Evolutionary conservation across 2,888 invertebrate genomes (phyloP), one percentile per base, ranked within the genome.

Genomic region (Serripes groenlandicus): DNA sequence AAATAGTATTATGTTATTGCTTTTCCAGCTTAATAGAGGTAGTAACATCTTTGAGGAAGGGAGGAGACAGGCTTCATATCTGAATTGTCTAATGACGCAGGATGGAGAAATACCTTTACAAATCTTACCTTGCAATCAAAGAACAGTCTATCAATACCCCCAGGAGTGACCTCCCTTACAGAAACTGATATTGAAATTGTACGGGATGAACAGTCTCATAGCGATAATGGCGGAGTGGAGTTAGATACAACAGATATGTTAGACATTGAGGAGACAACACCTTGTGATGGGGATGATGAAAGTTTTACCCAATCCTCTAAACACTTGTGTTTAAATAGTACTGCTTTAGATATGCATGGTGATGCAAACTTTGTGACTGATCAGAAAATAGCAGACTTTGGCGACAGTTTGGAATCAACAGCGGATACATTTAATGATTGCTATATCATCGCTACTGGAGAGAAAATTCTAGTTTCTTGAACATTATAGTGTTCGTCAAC

Each of bases 401-500:
- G 35, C 37, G 42, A 66, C 9, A 66, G 66, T 66, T 26, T 42
- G 42, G 42, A n/a, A 26, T 66, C 66, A 66, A 21, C 37, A 1
- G 42, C 23, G 23, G 42, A 66, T 42, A 66, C 60, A 28, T n/a
- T 37, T 60, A 7, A 42, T 30, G 18, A 49, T 62, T 23, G 62
- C 37, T 2, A n/a, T 26, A 28, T 42, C 66, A 3, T 42, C 66
- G 3, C 9, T 23, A 15, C n/a, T 28, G 52, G 37, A 49, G n/a
- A 9, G 73, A 78, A n/a, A 71, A 66, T 56, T 73, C 78, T 37
- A 78, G 56, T 49, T 78, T 73, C 34, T n/a, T 78, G 28, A 78
- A 78, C 34, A 72, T 78, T 35, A 72, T 66, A 58, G 58, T 73
- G n/a, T 28, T 72, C 56, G 7, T 68, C 73, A 5, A 64, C 66